A percentile compares a stretch with the other conserved stretches of the same genome.
Conservation (phyloP, 2,888 invertebrate species). For the Conistra vaccinii region DNA sequence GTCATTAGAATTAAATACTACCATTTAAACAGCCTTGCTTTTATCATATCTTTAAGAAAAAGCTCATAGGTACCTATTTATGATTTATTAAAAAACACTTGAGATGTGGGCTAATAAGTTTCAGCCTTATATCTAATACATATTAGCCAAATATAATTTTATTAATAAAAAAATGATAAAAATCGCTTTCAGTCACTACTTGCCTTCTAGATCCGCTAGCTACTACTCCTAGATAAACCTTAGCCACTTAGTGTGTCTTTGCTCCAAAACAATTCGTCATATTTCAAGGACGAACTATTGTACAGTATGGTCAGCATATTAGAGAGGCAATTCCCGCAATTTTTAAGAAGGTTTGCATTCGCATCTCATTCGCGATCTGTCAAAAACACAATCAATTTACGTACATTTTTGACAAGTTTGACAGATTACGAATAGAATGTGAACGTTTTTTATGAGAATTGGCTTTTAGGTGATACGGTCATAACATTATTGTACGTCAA, state of each 20-base stretch:
- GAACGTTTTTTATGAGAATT: no score
- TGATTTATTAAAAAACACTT: no score
- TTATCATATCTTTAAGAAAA: background rate
- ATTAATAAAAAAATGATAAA: background rate
- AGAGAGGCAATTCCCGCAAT: no score
- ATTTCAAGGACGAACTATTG: constrained; percentile 51
- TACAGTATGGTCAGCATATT: background rate
- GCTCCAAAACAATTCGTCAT: constrained; percentile 19
- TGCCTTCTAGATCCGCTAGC: constrained; percentile 12
- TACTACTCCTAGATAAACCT: constrained; percentile 34
- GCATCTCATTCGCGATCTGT: no score
- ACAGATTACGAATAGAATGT: no score
- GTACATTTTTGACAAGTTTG: no score
- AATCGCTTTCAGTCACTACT: constrained; percentile 29
- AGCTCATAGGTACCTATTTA: no score
- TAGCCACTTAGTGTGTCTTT: constrained; percentile 22
- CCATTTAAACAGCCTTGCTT: background rate
- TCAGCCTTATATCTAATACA: background rate
- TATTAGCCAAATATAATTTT: background rate
- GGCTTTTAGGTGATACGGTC: background rate
- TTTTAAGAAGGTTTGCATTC: no score
- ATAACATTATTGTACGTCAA: background rate
- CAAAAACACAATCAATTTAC: no score
- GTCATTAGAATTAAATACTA: background rate
- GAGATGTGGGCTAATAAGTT: background rate